Evolutionary conservation across 2,113 vertebrate genomes (phyloP).

Genomic region (Anhinga rufa): DNA sequence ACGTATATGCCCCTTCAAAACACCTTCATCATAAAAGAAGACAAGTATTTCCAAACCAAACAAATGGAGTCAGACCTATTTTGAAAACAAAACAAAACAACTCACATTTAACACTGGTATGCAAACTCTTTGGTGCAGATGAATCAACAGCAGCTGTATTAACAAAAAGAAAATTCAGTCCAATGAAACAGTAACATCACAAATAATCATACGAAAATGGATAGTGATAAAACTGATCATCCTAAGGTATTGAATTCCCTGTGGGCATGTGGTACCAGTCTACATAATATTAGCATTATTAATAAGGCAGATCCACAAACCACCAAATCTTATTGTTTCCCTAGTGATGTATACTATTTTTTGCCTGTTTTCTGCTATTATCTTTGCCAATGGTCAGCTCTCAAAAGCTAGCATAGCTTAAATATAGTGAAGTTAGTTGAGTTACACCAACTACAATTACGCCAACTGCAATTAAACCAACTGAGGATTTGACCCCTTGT

Average conservation of each 20-base stretch:
- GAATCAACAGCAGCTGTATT: conserved; percentile 68
- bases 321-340: background rate
- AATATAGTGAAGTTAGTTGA: background rate
- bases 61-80: conserved; percentile 12
- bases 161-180: conserved; percentile 41
- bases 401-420: background rate
- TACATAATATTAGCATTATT: background rate
- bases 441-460: background rate
- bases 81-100: conserved; percentile 44
- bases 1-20: background rate
- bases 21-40: conserved; percentile 3
- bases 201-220: background rate
- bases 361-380: background rate
- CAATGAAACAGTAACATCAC: background rate
- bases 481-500: background rate
- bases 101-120: conserved; percentile 65
- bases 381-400: background rate
- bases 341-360: background rate
- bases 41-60: conserved; percentile 62
- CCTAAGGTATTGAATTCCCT: background rate
- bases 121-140: conserved; percentile 55
- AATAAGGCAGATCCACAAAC: background rate
- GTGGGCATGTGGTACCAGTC: background rate
- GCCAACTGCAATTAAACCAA: background rate
- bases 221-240: background rate